These are phyloP conservation scores for Drosophila prostipennis DNA, from an alignment of 2,888 invertebrate species.

Conservation along the genomic window DNA sequence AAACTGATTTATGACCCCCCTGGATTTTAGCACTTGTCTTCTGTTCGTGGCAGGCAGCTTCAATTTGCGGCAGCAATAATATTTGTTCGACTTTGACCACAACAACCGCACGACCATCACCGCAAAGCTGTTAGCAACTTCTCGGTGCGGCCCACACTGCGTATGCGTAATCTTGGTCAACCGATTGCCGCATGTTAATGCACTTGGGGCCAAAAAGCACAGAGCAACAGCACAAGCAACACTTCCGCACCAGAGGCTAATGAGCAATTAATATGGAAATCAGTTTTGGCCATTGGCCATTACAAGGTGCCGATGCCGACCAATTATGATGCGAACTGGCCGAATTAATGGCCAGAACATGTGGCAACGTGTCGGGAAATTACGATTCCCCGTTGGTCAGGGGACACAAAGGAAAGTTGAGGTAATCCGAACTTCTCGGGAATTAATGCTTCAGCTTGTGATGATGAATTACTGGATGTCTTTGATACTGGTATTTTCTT, in stretches of 20 bases:
- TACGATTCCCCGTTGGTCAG: slow-evolving; percentile 3
- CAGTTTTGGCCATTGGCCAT: slow-evolving; percentile 37
- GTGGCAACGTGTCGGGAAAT: slow-evolving; percentile 30
- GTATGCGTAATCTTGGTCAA: slow-evolving; percentile 40
- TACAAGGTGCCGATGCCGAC: slow-evolving; percentile 29
- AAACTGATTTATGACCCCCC: slow-evolving; percentile 55
- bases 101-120: slow-evolving; percentile 4
- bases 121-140: slow-evolving; percentile 13
- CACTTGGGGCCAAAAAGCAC: slow-evolving; percentile 15
- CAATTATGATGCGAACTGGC: slow-evolving; percentile 49
- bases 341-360: slow-evolving; percentile 58
- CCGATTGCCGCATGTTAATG: slow-evolving; percentile 41
- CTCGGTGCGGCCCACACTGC: slow-evolving; percentile 12
- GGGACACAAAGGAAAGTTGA: neutral
- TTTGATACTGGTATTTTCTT: neutral
- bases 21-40: slow-evolving; percentile 40
- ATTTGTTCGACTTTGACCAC: slow-evolving; percentile 27
- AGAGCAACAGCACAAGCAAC: neutral
- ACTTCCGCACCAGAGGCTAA: slow-evolving; percentile 36
- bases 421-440: neutral
- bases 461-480: neutral
- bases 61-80: slow-evolving; percentile 48
- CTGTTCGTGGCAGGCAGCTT: slow-evolving; percentile 15
- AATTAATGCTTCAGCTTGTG: neutral
- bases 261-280: slow-evolving; percentile 78